Conservation (phyloP, 1,140 invertebrate species). For the Dolichoris vasculosae region DNA sequence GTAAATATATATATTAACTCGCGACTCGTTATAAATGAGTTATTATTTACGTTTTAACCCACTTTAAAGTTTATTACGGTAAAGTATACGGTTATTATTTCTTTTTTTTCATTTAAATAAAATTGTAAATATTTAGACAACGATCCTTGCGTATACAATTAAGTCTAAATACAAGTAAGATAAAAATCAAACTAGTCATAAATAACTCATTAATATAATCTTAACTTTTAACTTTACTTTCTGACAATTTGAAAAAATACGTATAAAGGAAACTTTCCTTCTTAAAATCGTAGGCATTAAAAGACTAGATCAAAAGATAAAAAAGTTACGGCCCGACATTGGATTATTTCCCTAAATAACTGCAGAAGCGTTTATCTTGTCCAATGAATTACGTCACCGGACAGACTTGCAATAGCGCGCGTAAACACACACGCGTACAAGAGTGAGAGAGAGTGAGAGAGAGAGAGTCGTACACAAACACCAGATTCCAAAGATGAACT, state of each 20-base stretch:
- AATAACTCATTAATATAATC: no score
- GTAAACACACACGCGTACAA: not conserved
- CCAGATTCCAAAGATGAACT: conserved; percentile 10
- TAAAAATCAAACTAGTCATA: no score
- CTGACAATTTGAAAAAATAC: not conserved
- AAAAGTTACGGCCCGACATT: not conserved
- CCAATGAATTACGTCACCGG: conserved; percentile 19
- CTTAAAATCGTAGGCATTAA: not conserved
- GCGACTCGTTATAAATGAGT: no score
- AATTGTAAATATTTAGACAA: no score
- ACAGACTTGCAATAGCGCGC: not conserved
- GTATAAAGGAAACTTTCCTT: not conserved
- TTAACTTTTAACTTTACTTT: not conserved
- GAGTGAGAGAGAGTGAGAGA: no score
- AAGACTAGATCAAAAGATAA: conserved; percentile 22
- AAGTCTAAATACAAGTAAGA: no score
- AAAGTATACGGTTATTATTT: no score
- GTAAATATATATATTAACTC: no score
- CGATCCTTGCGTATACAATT: no score
- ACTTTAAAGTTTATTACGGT: no score
- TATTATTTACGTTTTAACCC: no score
- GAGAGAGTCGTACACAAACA: not conserved
- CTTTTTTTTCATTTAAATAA: no score
- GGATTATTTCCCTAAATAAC: conserved; percentile 17
- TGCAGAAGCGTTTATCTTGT: not conserved